These are phyloP conservation scores for Lacanobia oleracea DNA, from an alignment of 2,888 invertebrate species.

Conservation along the genomic window DNA sequence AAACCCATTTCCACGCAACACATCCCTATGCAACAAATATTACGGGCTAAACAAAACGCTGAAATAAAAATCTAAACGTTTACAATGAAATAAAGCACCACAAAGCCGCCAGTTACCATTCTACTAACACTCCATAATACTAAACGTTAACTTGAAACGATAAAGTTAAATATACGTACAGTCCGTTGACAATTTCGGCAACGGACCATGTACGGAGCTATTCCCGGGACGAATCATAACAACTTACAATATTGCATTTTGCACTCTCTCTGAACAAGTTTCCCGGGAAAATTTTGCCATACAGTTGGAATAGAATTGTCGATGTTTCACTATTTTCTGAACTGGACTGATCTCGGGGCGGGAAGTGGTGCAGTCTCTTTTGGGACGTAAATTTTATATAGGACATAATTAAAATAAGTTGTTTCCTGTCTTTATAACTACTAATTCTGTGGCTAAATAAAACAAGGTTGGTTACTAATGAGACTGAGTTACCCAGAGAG, in stretches of 20 bases:
- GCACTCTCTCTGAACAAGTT: slow-evolving; percentile 64
- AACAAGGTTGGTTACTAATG: neutral
- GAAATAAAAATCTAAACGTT: slow-evolving; percentile 46
- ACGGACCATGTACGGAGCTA: slow-evolving; percentile 52
- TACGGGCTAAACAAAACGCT: slow-evolving; percentile 19
- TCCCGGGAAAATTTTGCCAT: slow-evolving; percentile 51
- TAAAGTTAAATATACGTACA: slow-evolving; percentile 65
- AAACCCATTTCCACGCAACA: slow-evolving; percentile 21
- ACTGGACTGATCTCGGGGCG: slow-evolving; percentile 39
- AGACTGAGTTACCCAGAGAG: neutral
- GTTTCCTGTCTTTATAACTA: neutral
- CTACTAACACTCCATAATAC: slow-evolving; percentile 48
- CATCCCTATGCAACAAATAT: slow-evolving; percentile 9
- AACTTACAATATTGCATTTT: slow-evolving; percentile 71
- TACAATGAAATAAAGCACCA: slow-evolving; percentile 39
- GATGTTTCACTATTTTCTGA: slow-evolving; percentile 56
- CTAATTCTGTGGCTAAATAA: neutral
- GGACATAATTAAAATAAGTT: neutral
- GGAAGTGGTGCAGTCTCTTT: slow-evolving; percentile 30
- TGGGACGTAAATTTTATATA: neutral
- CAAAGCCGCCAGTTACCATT: slow-evolving; percentile 34
- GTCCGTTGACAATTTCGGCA: slow-evolving; percentile 63
- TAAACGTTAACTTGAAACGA: slow-evolving; percentile 59
- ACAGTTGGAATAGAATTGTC: slow-evolving; percentile 60
- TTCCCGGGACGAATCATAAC: slow-evolving; percentile 69